Evolutionary conservation across 1,140 invertebrate species (phyloP), one percentile per base, ranked within the genome.

Genomic region (Ceratoteleas bidentatus): DNA sequence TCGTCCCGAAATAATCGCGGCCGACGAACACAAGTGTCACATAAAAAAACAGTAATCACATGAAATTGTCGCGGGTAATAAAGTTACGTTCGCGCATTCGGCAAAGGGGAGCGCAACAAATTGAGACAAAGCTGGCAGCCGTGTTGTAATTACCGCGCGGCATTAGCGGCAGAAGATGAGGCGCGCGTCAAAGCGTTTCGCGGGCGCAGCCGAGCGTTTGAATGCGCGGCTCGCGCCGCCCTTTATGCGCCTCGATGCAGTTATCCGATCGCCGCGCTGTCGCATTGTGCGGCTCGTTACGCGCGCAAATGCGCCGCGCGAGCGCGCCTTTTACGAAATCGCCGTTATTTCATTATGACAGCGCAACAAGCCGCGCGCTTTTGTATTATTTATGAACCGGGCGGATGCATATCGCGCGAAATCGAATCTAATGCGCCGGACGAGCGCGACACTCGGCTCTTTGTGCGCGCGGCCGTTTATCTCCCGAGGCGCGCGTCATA

Each of bases 331-430:
- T 73, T 79, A 40, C 62, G 54, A 72, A 65, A 14, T 49, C 15
- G 43, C 45, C 61, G 70, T 80, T 80, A 80, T 80, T 74, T 74
- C 69, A 66, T 80, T 79, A 79, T 62, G 62, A 66, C 54, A 54
- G 61, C 45, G 11, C 43, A 75, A 60, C 66, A 56, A 72, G 74
- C 74, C 52, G 9, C 47, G 60, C 34, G 33, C 68, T 73, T 72
- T 72, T 79, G 75, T 79, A 66, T 79, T 79, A 79, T 79, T 79
- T 79, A 79, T 79, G 76, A 79, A 66, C 7, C 50, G n/a, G 7
- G 54, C 58, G 9, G 74, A 69, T 69, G 40, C 69, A 40, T 74
- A 74, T 65, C 70, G 49, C 38, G 33, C 62, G n/a, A 66, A 54
- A 76, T 58, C 60, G 34, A 74, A 65, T 74, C 57, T 52, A 57